These are phyloP conservation scores for Alfaro cultratus DNA, from an alignment of 2,797 vertebrate species.

Conservation along the genomic window DNA sequence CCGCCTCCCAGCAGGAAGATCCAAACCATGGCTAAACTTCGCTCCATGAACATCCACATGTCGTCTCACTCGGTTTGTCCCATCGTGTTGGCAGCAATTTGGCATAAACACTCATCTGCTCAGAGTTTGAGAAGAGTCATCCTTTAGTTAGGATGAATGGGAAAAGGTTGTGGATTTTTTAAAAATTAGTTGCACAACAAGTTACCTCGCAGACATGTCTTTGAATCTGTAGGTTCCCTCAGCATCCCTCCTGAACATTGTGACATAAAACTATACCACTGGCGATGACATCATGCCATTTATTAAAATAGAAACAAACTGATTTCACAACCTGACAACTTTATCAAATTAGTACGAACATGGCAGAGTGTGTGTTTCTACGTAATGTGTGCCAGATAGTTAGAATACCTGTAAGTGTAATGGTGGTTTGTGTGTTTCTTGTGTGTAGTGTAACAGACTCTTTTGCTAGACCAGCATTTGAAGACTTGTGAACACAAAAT, in stretches of 20 bases:
- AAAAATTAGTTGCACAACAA: neutral
- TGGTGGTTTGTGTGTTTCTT: neutral
- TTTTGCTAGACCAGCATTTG: neutral
- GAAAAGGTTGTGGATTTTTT: neutral
- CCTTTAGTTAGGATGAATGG: neutral
- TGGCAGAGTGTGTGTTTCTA: neutral
- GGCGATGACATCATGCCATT: neutral
- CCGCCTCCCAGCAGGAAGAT: slow-evolving; percentile 36
- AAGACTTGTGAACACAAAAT: neutral
- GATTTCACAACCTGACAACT: neutral
- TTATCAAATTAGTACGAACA: neutral
- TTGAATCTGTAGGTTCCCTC: neutral
- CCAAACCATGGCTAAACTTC: slow-evolving; percentile 22
- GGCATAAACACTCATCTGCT: neutral
- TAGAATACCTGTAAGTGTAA: neutral
- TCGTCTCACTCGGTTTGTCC: slow-evolving; percentile 7
- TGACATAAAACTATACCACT: neutral
- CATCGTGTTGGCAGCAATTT: neutral
- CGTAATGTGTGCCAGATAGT: neutral
- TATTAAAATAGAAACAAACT: neutral
- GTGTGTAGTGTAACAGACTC: neutral
- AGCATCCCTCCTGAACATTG: neutral
- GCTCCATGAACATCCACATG: slow-evolving; percentile 33
- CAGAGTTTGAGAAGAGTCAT: neutral
- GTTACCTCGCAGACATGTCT: neutral